Evolutionary conservation across 1,140 invertebrate species (phyloP).

Genomic region (Microplitis demolitor): DNA sequence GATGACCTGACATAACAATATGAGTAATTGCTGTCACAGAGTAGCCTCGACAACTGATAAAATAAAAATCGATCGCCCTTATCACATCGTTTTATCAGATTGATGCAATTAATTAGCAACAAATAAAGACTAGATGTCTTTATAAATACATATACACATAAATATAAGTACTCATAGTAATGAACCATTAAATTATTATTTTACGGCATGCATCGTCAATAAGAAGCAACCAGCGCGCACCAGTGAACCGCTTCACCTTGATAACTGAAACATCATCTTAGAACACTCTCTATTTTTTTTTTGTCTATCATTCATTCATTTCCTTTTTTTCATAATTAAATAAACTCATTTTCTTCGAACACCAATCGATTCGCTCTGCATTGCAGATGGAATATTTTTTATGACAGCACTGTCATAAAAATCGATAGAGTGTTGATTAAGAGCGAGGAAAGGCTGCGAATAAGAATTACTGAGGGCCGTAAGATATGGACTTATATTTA

Average conservation of each 20-base stretch:
- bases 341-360: not conserved
- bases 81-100: no score
- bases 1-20: no score
- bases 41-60: no score
- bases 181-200: not conserved
- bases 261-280: not conserved
- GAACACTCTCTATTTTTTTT: no score
- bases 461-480: not conserved
- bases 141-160: not conserved
- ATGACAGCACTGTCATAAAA: not conserved
- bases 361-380: not conserved
- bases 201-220: not conserved
- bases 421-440: not conserved
- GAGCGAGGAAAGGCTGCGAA: not conserved
- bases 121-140: no score
- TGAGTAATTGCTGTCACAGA: no score
- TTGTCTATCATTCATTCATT: no score
- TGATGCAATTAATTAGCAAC: no score
- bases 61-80: no score
- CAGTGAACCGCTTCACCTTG: constrained; percentile 5
- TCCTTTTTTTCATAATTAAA: no score
- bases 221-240: not conserved
- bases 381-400: constrained; percentile 1
- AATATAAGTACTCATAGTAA: not conserved
- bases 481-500: not conserved